These are phyloP conservation scores for Delia radicum DNA, from an alignment of 1,140 invertebrate species.

Conservation along the genomic window DNA sequence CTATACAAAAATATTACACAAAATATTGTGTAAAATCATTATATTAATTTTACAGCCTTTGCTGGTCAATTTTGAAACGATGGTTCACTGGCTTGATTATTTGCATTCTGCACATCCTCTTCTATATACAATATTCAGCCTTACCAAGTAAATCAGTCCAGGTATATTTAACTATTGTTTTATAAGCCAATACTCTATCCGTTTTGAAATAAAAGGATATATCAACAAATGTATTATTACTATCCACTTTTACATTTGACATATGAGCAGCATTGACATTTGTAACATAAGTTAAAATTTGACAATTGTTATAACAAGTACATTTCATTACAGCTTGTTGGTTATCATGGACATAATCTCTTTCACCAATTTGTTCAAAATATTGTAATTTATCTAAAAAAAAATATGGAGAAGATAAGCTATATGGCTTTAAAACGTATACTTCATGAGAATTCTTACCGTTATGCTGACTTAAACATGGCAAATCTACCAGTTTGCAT, in stretches of 20 bases:
- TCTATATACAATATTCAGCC: too few species aligned
- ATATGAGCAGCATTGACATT: slow-evolving; percentile 38
- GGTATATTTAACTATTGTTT: slow-evolving; percentile 47
- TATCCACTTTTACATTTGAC: slow-evolving; percentile 46
- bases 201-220: slow-evolving; percentile 47
- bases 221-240: slow-evolving; percentile 46
- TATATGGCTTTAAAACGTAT: too few species aligned
- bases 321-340: too few species aligned
- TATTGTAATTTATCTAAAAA: slow-evolving; percentile 40
- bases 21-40: too few species aligned
- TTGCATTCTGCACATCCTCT: too few species aligned
- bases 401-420: too few species aligned
- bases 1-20: too few species aligned
- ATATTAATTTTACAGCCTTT: too few species aligned
- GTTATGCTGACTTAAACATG: slow-evolving; percentile 45
- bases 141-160: slow-evolving; percentile 52
- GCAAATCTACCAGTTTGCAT: slow-evolving; percentile 43
- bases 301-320: not conserved
- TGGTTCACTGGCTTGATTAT: too few species aligned
- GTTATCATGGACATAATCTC: slow-evolving; percentile 36
- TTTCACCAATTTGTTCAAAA: slow-evolving; percentile 38
- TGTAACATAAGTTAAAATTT: slow-evolving; percentile 40
- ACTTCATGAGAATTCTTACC: slow-evolving; percentile 39
- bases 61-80: too few species aligned
- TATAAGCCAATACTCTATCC: slow-evolving; percentile 41